These are phyloP conservation scores for Anarrhichthys ocellatus DNA, from an alignment of 2,113 vertebrate species.

Conservation along the genomic window DNA sequence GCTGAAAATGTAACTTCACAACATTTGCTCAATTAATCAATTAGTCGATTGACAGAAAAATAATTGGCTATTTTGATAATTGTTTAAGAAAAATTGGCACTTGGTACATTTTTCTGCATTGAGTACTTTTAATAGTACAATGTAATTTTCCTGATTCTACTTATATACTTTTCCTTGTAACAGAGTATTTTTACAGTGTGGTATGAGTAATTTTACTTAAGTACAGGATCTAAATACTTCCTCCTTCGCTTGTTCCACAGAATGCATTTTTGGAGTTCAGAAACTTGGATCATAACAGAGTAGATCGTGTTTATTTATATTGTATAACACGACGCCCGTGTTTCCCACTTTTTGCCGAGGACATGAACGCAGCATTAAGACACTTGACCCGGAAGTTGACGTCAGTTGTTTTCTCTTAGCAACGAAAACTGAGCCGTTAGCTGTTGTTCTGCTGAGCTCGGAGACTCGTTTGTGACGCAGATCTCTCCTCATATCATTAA, in stretches of 20 bases:
- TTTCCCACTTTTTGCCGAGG: background rate
- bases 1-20: no score
- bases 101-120: background rate
- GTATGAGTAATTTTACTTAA: background rate
- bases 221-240: background rate
- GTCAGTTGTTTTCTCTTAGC: slow-evolving; percentile 18
- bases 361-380: background rate
- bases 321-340: background rate
- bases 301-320: background rate
- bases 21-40: background rate
- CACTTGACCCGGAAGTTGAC: slow-evolving; percentile 59
- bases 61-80: background rate
- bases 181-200: background rate
- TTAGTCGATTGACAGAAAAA: background rate
- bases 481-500: background rate
- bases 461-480: background rate
- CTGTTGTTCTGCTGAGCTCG: background rate
- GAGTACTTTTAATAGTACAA: background rate
- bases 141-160: background rate
- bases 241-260: background rate
- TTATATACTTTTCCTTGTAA: background rate
- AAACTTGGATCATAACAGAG: background rate
- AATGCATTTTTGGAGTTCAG: background rate
- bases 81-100: background rate
- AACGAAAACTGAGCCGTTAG: slow-evolving; percentile 7